Evolutionary conservation across 2,888 invertebrate genomes (phyloP), one percentile per base, ranked within the genome.

Genomic region (Lamellibrachia columna): DNA sequence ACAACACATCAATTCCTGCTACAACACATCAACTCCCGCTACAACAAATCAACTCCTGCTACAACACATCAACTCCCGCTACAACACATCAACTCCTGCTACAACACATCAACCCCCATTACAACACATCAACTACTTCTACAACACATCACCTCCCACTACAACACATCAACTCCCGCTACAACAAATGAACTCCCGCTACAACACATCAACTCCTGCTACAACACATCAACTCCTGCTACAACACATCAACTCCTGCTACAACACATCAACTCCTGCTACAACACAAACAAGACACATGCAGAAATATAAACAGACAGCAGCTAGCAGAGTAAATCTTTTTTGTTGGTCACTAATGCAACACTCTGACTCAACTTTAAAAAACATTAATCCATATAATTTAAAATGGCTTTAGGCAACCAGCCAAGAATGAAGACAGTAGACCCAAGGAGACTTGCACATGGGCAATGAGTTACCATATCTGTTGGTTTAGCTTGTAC

Each of bases 21-120:
- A 75, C 75, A 75, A 1, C 22, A 75, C 75, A 75, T 75, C 75
- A 75, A 75, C 75, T 75, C 22, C 15, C 3, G 75, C 75, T 22
- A 75, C 75, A 75, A 22, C 75, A 75, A 15, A 15, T 75, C 15
- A 75, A 75, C 15, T 75, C 15, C 15, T 22, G 15, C 11, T 75
- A 75, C 75, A 75, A 75, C 75, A 75, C 91, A 91, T 91, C 91
- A 53, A 53, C 58, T 55, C 91, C 15, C 15, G 40, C 91, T 91
- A 40, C 53, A 52, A 8, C 53, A 53, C 53, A 40, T 55, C 53
- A 40, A 91, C 91, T 55, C 52, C 55, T 53, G 9, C 53, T 40
- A 91, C 55, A 55, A 53, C 91, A 91, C 91, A 55, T 55, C 40
- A 15, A 91, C 91, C 40, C 11, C 40, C 40, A 40, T 40, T 40